Evolutionary conservation across 2,888 invertebrate species (phyloP).

Genomic region (Patella depressa): DNA sequence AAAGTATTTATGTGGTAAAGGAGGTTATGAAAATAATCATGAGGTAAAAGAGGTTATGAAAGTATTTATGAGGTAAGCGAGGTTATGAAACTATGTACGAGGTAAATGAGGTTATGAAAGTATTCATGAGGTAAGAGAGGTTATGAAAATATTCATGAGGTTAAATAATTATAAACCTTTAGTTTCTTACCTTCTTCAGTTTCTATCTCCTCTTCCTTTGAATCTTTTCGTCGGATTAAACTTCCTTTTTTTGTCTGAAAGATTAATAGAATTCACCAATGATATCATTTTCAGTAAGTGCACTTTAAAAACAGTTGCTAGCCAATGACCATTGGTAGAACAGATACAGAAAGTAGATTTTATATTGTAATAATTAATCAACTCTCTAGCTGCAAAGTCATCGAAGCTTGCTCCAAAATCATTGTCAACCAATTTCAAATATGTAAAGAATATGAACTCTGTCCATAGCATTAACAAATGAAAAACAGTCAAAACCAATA

Average conservation of each 20-base stretch:
- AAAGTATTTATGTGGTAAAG: background rate
- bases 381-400: too few relatives aligned
- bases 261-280: background rate
- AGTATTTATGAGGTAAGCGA: too few relatives aligned
- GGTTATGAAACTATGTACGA: too few relatives aligned
- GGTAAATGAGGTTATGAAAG: background rate
- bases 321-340: background rate
- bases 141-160: too few relatives aligned
- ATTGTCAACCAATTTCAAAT: too few relatives aligned
- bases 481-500: too few relatives aligned
- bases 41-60: background rate
- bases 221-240: conserved; percentile 56
- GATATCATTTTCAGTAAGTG: background rate
- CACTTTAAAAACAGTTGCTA: background rate
- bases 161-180: too few relatives aligned
- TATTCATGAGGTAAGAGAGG: background rate
- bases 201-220: conserved; percentile 52
- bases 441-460: too few relatives aligned
- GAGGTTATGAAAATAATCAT: background rate
- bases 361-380: too few relatives aligned
- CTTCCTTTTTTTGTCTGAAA: conserved; percentile 59
- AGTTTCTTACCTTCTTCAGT: conserved; percentile 36
- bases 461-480: too few relatives aligned
- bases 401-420: too few relatives aligned
- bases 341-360: conserved; percentile 5